phyloP scores from a whole-genome alignment of 2,113 vertebrate genomes.

The Nibea coibor region DNA sequence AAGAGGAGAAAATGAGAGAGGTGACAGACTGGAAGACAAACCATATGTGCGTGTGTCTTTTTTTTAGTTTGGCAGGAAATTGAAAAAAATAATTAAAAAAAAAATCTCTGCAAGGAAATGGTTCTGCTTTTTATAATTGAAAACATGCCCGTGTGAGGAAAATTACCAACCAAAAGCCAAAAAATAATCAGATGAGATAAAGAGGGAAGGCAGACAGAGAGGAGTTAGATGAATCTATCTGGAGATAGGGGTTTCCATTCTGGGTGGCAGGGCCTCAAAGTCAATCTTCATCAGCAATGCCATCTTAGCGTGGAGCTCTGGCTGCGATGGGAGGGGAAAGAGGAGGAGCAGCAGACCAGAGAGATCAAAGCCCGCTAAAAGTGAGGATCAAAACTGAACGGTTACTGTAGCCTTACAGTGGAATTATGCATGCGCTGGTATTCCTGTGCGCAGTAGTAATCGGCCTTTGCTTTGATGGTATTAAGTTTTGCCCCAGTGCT shows the following conservation, averaged over 20 bases:
- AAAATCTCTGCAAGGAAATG: conserved; percentile 4
- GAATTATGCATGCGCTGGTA: conserved; percentile 61
- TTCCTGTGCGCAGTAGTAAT: conserved; percentile 52
- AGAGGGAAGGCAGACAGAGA: conserved; percentile 19
- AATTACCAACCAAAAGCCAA: conserved; percentile 49
- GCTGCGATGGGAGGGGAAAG: conserved; percentile 25
- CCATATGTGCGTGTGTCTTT: not conserved
- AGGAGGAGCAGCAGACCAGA: conserved; percentile 55
- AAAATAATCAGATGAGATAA: conserved; percentile 52
- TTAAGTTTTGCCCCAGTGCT: conserved; percentile 58
- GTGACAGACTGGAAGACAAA: conserved; percentile 38
- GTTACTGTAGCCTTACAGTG: conserved; percentile 65
- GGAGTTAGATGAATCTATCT: conserved; percentile 45
- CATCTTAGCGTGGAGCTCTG: conserved; percentile 38
- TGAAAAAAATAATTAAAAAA: not conserved
- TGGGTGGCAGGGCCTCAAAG: conserved; percentile 44
- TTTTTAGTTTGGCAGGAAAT: conserved; percentile 14
- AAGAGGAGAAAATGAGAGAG: conserved; percentile 4
- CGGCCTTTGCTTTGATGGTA: conserved; percentile 71
- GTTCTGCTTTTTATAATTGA: conserved; percentile 47
- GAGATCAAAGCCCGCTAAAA: conserved; percentile 73
- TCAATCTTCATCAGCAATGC: conserved; percentile 62
- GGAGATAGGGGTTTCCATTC: conserved; percentile 42
- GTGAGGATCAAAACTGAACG: conserved; percentile 64
- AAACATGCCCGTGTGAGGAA: conserved; percentile 51